Evolutionary conservation across 2,888 invertebrate genomes (phyloP), one percentile per base, ranked within the genome.

Genomic region (Dryococelus australis): DNA sequence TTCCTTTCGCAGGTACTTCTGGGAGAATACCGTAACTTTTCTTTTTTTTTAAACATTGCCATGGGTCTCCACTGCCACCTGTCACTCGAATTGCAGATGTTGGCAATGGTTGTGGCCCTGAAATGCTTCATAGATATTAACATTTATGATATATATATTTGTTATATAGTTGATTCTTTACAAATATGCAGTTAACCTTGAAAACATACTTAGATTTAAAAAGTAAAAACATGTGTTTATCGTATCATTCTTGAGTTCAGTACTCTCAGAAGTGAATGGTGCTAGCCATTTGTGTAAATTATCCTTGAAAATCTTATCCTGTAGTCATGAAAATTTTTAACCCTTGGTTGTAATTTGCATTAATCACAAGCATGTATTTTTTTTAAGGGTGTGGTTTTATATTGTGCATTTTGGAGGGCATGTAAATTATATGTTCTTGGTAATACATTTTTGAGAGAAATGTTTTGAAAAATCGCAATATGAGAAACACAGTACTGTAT

Each of bases 1-100:
- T 88, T 87, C 85, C 89, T 87, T 47, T 88, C 89, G 43, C 89
- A 89, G 89, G 89, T 89, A 89, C 86, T 65, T 24, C n/a, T 16
- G 65, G 1, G 65, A 20, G 16, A 20, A 65, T 47, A 47, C 6
- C 47, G n/a, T 47, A 47, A 47, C 47, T 47, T 13, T 16, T 47
- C 47, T 47, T 13, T 16, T 10, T 47, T 47, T 47, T 13, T 47
- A 47, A 47, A 47, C 47, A 35, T 35, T 35, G 35, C 35, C 1
- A 4, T 35, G 35, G 35, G 35, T 35, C 35, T 35, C 35, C 35
- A 4, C 35, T 35, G 35, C 1, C 1, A 35, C 35, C 4, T 35
- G 35, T 35, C 35, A 4, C 35, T 35, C 35, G 35, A 35, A 35
- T 35, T 35, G 1, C 35, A 35, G 35, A 35, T 6, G 47, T 47